Evolutionary conservation across 2,797 vertebrate species (phyloP), one percentile per base, ranked within the genome.

Genomic region (Erithacus rubecula): DNA sequence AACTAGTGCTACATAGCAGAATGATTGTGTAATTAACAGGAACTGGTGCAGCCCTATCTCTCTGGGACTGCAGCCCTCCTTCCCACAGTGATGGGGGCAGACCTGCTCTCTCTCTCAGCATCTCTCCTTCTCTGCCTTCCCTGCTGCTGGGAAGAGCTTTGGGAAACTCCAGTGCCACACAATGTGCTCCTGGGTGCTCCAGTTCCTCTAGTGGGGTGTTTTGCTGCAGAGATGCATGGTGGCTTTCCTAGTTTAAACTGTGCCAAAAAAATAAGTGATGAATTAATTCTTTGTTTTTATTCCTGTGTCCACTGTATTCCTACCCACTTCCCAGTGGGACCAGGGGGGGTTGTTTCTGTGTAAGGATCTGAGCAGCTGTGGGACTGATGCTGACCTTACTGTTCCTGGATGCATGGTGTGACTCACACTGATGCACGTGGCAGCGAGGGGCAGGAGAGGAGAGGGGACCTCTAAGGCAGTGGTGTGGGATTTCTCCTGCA

Each of bases 1-100:
- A 96, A 96, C 83, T 53, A 71, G 63, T 67, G 46, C 85, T 70
- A 70, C 97, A 96, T 97, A 97, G 95, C 96, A 95, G 92, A 97
- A 67, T 6, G 76, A 94, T 95, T 96, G 93, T 96, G 95, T 97
- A 90, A 97, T 88, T 95, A 91, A 87, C 36, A 14, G 94, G 94
- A 95, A 93, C 83, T 90, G 83, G 72, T 95, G 90, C 17, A 1
- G 89, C 63, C 81, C 92, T 94, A 67, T 85, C 87, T 96, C 93
- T 59, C 76, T 85, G 93, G 93, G 89, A 60, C 51, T 93, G 58
- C 86, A 11, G 51, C 72, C 63, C 89, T 92, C 83, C 63, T 74
- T 71, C 63, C 41, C 10, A 9, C 71, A 65, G 58, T 4, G 5
- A 65, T 37, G 75, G 70, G 82, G 53, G 49, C 87, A 74, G 78